phyloP scores from a whole-genome alignment of 2,797 vertebrate genomes.

The Odontamblyopus rebecca region DNA sequence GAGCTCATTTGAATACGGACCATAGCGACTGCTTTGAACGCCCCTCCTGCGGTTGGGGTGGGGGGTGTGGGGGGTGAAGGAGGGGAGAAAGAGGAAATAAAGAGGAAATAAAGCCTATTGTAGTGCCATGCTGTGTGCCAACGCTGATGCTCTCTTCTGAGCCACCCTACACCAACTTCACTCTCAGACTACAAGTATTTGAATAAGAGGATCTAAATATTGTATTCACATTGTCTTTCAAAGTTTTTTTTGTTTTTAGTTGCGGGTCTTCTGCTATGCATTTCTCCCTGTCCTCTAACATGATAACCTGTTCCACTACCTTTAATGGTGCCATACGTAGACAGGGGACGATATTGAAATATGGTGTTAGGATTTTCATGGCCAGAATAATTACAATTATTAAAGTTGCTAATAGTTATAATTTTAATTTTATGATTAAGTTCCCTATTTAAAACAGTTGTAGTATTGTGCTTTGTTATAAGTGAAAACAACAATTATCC shows the following conservation, averaged over 20 bases:
- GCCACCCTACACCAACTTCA: slow-evolving; percentile 50
- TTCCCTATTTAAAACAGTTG: too few species aligned
- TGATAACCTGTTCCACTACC: too few species aligned
- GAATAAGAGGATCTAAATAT: slow-evolving; percentile 13
- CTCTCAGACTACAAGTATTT: slow-evolving; percentile 31
- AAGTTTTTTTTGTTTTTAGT: not conserved
- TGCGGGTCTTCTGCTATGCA: not conserved
- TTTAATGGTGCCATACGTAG: too few species aligned
- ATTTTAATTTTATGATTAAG: too few species aligned
- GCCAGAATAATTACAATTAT: too few species aligned
- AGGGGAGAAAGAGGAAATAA: slow-evolving; percentile 45
- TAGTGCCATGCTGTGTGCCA: slow-evolving; percentile 49
- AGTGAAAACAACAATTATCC: too few species aligned
- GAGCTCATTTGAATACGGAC: slow-evolving; percentile 77
- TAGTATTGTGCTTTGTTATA: too few species aligned
- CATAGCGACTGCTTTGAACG: slow-evolving; percentile 73
- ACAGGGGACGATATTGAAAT: too few species aligned
- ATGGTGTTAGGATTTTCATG: too few species aligned
- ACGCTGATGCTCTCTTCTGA: slow-evolving; percentile 46
- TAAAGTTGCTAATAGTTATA: too few species aligned
- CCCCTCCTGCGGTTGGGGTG: slow-evolving; percentile 53
- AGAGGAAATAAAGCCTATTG: slow-evolving; percentile 65
- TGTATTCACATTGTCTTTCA: not conserved
- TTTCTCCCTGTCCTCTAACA: not conserved
- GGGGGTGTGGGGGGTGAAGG: slow-evolving; percentile 13